Conservation (phyloP, 2,888 invertebrate genomes). For the Caenorhabditis sp. region DNA sequence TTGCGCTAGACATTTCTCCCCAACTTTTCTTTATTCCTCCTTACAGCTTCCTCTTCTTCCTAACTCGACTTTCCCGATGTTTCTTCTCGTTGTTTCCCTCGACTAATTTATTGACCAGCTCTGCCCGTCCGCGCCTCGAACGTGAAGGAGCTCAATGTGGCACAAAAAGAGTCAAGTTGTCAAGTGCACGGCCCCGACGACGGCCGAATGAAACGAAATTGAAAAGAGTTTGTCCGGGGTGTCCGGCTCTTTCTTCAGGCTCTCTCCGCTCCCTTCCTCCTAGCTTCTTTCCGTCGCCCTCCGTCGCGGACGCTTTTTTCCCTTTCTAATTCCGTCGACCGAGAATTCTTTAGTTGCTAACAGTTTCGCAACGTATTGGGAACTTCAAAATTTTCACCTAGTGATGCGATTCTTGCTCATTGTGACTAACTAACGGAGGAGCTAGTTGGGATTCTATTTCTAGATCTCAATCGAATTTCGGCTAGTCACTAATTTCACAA, state of each 20-base stretch:
- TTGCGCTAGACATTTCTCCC: neutral
- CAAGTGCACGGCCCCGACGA: conserved; percentile 38
- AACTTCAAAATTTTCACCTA: too few relatives aligned
- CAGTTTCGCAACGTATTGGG: neutral
- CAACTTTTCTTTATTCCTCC: neutral
- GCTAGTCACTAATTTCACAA: too few relatives aligned
- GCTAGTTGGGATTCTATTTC: too few relatives aligned
- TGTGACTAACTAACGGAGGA: too few relatives aligned
- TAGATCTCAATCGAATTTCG: too few relatives aligned
- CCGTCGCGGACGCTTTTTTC: conserved; percentile 2
- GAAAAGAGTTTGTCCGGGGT: conserved; percentile 40
- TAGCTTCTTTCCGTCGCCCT: neutral
- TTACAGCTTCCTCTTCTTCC: neutral
- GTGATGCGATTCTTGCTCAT: too few relatives aligned
- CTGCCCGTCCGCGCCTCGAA: conserved; percentile 10
- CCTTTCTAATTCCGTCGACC: conserved; percentile 8
- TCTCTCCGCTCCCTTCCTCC: conserved; percentile 15
- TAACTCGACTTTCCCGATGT: neutral
- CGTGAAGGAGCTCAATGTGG: conserved; percentile 6
- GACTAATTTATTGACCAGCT: conserved; percentile 6
- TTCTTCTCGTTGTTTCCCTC: neutral
- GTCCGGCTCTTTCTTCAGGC: conserved; percentile 26
- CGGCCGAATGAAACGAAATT: conserved; percentile 43
- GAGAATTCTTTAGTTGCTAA: neutral
- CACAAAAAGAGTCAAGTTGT: conserved; percentile 46